Evolutionary conservation across 2,113 vertebrate genomes (phyloP).

Genomic region (Micronycteris hirsuta): DNA sequence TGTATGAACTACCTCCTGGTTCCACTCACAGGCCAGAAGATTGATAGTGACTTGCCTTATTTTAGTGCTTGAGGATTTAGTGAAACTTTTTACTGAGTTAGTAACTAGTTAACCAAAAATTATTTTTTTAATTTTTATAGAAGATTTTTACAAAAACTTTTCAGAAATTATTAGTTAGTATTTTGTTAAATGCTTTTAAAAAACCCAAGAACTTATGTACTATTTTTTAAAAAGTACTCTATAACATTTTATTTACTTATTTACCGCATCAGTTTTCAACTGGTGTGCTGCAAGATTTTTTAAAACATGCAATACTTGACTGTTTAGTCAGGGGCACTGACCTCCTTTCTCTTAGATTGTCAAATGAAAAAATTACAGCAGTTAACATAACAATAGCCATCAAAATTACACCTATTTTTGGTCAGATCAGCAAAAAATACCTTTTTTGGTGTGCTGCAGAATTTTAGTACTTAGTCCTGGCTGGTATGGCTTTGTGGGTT

Average conservation of each 20-base stretch:
- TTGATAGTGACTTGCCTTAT: background rate
- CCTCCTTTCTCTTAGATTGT: background rate
- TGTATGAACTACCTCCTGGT: slow-evolving; percentile 38
- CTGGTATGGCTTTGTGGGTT: too few relatives aligned
- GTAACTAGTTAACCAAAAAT: background rate
- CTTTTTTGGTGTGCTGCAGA: background rate
- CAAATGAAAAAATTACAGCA: background rate
- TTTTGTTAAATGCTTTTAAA: background rate
- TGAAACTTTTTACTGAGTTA: background rate
- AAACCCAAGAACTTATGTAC: background rate
- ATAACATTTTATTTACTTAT: background rate
- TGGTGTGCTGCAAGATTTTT: background rate
- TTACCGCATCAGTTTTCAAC: background rate
- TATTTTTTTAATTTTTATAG: background rate
- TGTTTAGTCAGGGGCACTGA: background rate
- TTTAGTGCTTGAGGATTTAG: background rate
- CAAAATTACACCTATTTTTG: background rate
- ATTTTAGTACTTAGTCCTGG: background rate
- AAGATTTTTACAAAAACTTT: background rate
- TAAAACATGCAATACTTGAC: background rate
- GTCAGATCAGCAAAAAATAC: too few relatives aligned
- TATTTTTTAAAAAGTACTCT: background rate
- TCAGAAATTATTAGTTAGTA: background rate
- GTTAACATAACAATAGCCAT: background rate
- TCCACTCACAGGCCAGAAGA: background rate